Evolutionary conservation across 2,888 invertebrate species (phyloP), one percentile per base, ranked within the genome.

Genomic region (Xanthorhoe spadicearia): DNA sequence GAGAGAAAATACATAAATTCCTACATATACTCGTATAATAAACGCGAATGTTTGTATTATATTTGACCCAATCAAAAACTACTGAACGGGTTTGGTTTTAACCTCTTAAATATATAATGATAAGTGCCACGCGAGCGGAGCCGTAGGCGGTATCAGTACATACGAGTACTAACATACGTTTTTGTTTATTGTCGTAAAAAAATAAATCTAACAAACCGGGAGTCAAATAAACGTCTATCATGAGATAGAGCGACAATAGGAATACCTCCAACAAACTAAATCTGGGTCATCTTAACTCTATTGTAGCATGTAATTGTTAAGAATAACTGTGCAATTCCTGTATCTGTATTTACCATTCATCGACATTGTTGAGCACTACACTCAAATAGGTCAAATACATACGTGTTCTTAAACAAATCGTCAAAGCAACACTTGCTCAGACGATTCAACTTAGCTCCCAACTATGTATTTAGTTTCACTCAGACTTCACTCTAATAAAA

Each of bases 401-500:
- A 38, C 38, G 13, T 13, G 38, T 43, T 43, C 46, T 17, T 52
- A 48, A 53, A 53, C 35, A 49, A 55, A 56, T 48, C 53, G 18
- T 57, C 54, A 46, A 55, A 55, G 59, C 18, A 51, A 49, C 51
- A 32, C 43, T 46, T 35, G 18, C 63, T 58, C 60, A 70, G 18
- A 19, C 23, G 54, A 56, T 60, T 51, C 70, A 59, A 70, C 57
- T 73, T 76, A 78, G 38, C 38, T 79, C 74, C 73, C 76, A 74
- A 74, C 77, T 57, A 18, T 70, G 77, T 79, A 68, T 79, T 72
- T 74, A 77, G 78, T 82, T 83, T 81, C 80, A 76, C 73, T 74
- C 71, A 32, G 72, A 77, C 81, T 83, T 81, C 80, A 76, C 73
- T 74, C 70, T 38, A 72, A 73, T 76, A 72, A 72, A 75, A 76